Evolutionary conservation across 2,113 vertebrate species (phyloP).

Genomic region (Ariopsis seemanni): DNA sequence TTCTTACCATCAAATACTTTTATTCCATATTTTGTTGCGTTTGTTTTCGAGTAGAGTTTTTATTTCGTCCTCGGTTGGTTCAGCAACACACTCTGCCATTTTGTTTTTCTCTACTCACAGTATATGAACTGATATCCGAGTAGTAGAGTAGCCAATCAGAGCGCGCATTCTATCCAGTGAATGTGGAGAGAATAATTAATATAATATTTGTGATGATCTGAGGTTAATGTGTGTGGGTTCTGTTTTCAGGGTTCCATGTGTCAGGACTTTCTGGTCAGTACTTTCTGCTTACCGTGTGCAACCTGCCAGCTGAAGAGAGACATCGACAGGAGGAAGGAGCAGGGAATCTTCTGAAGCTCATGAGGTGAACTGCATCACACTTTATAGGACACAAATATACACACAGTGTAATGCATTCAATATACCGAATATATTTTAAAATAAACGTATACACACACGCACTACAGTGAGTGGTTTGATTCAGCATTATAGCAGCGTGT

Average conservation of each 20-base stretch:
- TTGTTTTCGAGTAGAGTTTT: too few relatives aligned
- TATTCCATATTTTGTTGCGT: too few relatives aligned
- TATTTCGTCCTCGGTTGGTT: too few relatives aligned
- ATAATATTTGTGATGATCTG: not conserved
- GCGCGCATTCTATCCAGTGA: too few relatives aligned
- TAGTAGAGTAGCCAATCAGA: too few relatives aligned
- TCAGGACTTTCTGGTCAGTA: slow-evolving; percentile 6
- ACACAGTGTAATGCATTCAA: not conserved
- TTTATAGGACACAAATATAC: not conserved
- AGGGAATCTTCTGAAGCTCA: slow-evolving; percentile 64
- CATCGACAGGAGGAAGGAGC: slow-evolving; percentile 67
- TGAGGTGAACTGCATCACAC: not conserved
- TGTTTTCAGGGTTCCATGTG: slow-evolving; percentile 67
- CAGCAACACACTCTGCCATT: too few relatives aligned
- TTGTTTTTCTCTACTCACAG: too few relatives aligned
- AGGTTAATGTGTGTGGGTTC: not conserved
- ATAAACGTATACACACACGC: not conserved
- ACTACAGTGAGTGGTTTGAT: not conserved
- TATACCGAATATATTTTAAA: not conserved
- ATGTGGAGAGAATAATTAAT: too few relatives aligned
- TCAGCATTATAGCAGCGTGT: not conserved
- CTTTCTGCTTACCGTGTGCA: slow-evolving; percentile 50
- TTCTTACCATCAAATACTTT: too few relatives aligned
- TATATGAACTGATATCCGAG: too few relatives aligned
- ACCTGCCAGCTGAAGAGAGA: slow-evolving; percentile 75